Evolutionary conservation across 37 sponge, comb jelly and placozoan genomes (phyloP), one percentile per base, ranked within the genome.

Genomic region (Lycopodina hypogea): DNA sequence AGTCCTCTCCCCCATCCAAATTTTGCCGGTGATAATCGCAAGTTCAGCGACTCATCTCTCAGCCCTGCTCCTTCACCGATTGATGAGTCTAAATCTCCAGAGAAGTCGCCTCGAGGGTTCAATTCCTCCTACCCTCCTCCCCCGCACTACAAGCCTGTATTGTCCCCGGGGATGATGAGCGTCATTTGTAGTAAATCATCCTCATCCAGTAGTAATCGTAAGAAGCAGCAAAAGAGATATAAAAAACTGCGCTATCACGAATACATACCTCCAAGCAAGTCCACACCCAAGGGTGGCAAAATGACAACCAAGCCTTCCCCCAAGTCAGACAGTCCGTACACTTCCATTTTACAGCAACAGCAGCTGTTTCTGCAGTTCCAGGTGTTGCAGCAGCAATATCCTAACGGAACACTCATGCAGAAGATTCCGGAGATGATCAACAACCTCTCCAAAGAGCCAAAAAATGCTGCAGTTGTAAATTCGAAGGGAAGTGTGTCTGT

Each of bases 291-390:
- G 83, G 82, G 82, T 22, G 87, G 82, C 18, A 92, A 92, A 68
- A 84, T 72, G 0, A 84, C 75, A 12, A 45, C 81, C 23, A 80
- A 84, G 22, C 67, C 81, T 21, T 64, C 78, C 7, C 61, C 88
- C 33, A 92, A 92, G 30, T 76, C 71, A 18, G 75, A 84, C 22
- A 80, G 76, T 15, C 94, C 94, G 0, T 90, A 93, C 58, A 61
- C 75, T 22, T 33, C 82, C 2, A 74, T 93, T 37, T 80, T 93
- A 33, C 90, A 93, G 42, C 94, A 93, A 40, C 94, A 93, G 84
- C 94, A 93, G 81, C 42, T 93, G 76, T 86, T 86, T 65, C 90
- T 93, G 1, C 94, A 93, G 60, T 79, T 93, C 30, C 94, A 93
- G 68, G 83, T 93, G 0, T 77, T 93, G 2, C 89, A 89, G 66